Conservation (phyloP, 2,113 vertebrate genomes). For the Oenanthe oenanthe region DNA sequence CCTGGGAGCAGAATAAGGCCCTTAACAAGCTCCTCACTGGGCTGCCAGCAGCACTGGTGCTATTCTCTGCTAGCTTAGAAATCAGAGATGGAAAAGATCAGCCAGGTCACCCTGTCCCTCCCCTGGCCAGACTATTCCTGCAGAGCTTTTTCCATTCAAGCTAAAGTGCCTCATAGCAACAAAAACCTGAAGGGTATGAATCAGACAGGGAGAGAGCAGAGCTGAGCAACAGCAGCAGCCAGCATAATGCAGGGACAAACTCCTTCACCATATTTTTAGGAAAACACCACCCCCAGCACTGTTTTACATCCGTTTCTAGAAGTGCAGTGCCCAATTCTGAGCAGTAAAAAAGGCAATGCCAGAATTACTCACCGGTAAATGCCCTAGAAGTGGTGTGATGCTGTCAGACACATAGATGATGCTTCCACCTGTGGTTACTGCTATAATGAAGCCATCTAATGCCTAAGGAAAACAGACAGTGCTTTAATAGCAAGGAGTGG, state of each 20-base stretch:
- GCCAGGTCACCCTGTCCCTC: conserved; percentile 6
- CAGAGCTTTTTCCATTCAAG: neutral
- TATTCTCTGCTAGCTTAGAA: conserved; percentile 4
- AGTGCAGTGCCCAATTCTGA: neutral
- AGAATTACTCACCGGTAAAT: conserved; percentile 79
- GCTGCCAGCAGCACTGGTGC: neutral
- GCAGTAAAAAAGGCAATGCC: neutral
- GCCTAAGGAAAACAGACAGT: conserved; percentile 68
- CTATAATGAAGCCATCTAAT: conserved; percentile 83
- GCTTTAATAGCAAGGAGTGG: neutral
- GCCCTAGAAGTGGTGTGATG: conserved; percentile 82
- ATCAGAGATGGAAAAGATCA: conserved; percentile 32
- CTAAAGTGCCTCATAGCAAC: conserved; percentile 39
- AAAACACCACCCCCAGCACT: neutral
- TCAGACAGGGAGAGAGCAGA: neutral
- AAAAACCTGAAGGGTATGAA: conserved; percentile 9
- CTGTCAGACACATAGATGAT: conserved; percentile 85
- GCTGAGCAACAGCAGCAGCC: neutral
- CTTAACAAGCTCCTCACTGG: neutral
- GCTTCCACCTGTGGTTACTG: conserved; percentile 81
- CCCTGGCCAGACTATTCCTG: neutral
- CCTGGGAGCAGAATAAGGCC: neutral
- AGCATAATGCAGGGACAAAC: neutral
- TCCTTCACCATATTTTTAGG: neutral
- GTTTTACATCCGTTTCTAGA: neutral